Evolutionary conservation across 2,797 vertebrate species (phyloP).

Genomic region (Crax fasciolata): DNA sequence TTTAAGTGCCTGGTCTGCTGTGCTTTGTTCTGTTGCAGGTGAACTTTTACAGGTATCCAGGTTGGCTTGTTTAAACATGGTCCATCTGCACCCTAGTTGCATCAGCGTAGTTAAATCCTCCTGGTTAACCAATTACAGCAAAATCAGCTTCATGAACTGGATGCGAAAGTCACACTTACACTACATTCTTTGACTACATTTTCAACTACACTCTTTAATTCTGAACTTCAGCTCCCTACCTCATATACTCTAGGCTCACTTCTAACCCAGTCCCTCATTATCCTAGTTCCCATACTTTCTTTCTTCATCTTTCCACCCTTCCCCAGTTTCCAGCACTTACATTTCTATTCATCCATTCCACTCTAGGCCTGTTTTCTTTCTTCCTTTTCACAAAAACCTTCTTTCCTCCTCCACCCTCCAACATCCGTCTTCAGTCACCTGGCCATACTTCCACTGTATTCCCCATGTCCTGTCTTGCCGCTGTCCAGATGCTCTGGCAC

Average conservation of each 20-base stretch:
- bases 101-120: no score
- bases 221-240: neutral
- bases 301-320: neutral
- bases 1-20: neutral
- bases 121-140: neutral
- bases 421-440: neutral
- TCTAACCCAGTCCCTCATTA: neutral
- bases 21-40: neutral
- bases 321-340: neutral
- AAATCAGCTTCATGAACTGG: neutral
- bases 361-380: neutral
- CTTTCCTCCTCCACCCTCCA: neutral
- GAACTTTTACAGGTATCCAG: neutral
- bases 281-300: neutral
- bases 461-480: neutral
- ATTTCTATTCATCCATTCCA: neutral
- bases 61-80: neutral
- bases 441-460: neutral
- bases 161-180: neutral
- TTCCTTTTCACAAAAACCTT: neutral
- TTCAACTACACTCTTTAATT: neutral
- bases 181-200: neutral
- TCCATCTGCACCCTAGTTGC: neutral
- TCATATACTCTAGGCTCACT: neutral
- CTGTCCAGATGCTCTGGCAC: neutral